Conservation (phyloP, 2,797 vertebrate genomes). For the Sebastes melanostomus region DNA sequence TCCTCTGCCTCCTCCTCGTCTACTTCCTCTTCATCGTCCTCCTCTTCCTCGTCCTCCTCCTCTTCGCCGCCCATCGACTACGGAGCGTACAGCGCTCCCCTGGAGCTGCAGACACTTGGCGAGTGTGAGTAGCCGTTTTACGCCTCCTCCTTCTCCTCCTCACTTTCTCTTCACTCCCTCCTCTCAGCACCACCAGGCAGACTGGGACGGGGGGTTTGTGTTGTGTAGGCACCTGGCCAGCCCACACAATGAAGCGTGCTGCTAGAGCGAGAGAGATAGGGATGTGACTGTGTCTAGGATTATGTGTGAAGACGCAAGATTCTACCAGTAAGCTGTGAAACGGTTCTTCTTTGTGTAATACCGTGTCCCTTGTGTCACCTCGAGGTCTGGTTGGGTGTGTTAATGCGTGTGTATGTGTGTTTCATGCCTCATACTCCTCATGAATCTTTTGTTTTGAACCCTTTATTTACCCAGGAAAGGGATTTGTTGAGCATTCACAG, state of each 20-base stretch:
- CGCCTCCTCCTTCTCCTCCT: slow-evolving; percentile 33
- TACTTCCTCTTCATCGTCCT: slow-evolving; percentile 54
- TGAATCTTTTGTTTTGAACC: neutral
- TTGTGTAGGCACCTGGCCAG: slow-evolving; percentile 56
- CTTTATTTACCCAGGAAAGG: neutral
- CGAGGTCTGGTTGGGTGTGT: slow-evolving; percentile 18
- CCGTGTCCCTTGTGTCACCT: slow-evolving; percentile 25
- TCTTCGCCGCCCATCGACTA: slow-evolving; percentile 80
- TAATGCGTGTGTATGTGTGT: neutral
- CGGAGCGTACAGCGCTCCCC: slow-evolving; percentile 86
- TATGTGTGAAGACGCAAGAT: slow-evolving; percentile 57
- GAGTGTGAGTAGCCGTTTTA: slow-evolving; percentile 85
- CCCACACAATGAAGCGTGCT: slow-evolving; percentile 55
- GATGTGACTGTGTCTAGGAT: slow-evolving; percentile 43
- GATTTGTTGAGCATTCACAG: slow-evolving; percentile 10
- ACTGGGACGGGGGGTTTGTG: slow-evolving; percentile 33
- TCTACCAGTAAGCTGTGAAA: slow-evolving; percentile 60
- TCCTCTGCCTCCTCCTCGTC: slow-evolving; percentile 63
- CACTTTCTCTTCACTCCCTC: slow-evolving; percentile 17
- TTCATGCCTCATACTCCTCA: neutral
- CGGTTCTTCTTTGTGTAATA: slow-evolving; percentile 40
- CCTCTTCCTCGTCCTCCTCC: slow-evolving; percentile 68
- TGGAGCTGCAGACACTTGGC: slow-evolving; percentile 93
- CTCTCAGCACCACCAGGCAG: slow-evolving; percentile 21
- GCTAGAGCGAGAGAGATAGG: slow-evolving; percentile 27